Percentiles rank a stretch among this genome's conserved stretches.
phyloP scores from a whole-genome alignment of 2,888 invertebrate genomes.

The Spisula subtruncata region DNA sequence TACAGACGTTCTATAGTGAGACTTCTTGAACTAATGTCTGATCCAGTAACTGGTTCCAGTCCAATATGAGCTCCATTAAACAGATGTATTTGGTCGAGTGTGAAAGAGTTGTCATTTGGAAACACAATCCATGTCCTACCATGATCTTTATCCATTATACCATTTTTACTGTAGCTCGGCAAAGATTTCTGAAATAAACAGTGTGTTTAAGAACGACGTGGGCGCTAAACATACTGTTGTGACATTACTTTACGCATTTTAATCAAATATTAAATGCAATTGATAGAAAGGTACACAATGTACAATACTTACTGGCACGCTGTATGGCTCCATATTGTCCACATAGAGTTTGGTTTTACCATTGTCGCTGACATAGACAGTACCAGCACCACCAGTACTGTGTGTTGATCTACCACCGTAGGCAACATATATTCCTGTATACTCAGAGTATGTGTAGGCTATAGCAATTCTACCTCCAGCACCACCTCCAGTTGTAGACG shows the following conservation, averaged over 20 bases:
- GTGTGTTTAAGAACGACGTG: no score
- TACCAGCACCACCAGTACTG: conserved; percentile 79
- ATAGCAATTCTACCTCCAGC: conserved; percentile 78
- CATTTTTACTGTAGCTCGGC: conserved; percentile 21
- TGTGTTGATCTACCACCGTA: conserved; percentile 73
- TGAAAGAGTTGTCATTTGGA: conserved; percentile 40
- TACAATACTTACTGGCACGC: conserved; percentile 3
- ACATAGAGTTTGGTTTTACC: conserved; percentile 65
- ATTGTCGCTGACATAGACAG: conserved; percentile 72
- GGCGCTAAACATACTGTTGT: no score
- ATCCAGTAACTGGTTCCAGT: conserved; percentile 66
- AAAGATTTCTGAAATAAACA: conserved; percentile 47
- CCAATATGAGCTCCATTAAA: conserved; percentile 80
- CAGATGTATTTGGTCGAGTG: conserved; percentile 74
- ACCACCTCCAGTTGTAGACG: conserved; percentile 71
- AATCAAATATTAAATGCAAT: no score
- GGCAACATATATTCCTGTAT: conserved; percentile 71
- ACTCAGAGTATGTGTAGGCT: conserved; percentile 71
- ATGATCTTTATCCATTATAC: conserved; percentile 61
- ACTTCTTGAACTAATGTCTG: conserved; percentile 37
- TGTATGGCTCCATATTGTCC: conserved; percentile 65
- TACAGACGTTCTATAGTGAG: conserved; percentile 67
- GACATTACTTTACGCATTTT: no score
- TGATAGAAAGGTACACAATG: no score
- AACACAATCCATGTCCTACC: conserved; percentile 78